These are phyloP conservation scores for Bembecia ichneumoniformis DNA, from an alignment of 2,888 invertebrate species.

Conservation along the genomic window DNA sequence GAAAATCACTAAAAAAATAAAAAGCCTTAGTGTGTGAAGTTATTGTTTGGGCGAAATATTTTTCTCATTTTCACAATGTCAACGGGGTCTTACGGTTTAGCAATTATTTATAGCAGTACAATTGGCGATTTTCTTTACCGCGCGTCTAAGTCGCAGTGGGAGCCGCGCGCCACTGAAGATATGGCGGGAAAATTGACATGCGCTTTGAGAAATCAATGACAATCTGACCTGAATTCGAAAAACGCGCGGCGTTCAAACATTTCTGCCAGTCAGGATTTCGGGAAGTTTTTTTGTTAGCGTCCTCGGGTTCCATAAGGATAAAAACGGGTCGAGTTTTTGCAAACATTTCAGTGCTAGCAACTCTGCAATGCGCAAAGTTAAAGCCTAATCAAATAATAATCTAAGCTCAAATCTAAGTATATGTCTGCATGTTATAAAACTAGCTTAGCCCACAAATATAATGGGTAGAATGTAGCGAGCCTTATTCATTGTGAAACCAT, in stretches of 20 bases:
- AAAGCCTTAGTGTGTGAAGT: neutral
- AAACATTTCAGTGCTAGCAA: too few species aligned
- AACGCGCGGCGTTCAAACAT: slow-evolving; percentile 25
- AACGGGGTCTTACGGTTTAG: slow-evolving; percentile 8
- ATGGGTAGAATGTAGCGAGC: too few species aligned
- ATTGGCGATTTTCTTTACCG: slow-evolving; percentile 9
- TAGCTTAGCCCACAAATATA: too few species aligned
- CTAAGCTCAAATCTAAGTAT: too few species aligned
- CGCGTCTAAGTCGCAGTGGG: slow-evolving; percentile 12
- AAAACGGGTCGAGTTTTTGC: too few species aligned
- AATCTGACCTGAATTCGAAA: slow-evolving; percentile 20
- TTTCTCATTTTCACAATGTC: slow-evolving; percentile 1
- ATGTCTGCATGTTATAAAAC: too few species aligned
- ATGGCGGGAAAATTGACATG: slow-evolving; percentile 54
- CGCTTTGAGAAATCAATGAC: slow-evolving; percentile 65
- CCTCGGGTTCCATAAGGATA: too few species aligned
- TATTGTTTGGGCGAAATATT: neutral
- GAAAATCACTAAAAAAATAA: neutral
- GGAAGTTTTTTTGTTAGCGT: neutral
- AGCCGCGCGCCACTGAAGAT: slow-evolving; percentile 17
- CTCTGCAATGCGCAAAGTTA: too few species aligned
- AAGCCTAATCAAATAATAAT: too few species aligned
- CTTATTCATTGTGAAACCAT: too few species aligned
- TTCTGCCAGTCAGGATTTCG: neutral
- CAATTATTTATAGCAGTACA: slow-evolving; percentile 12